These are phyloP conservation scores for Microcebus lehilahytsara DNA, from an alignment of 2,113 vertebrate species.

Conservation along the genomic window DNA sequence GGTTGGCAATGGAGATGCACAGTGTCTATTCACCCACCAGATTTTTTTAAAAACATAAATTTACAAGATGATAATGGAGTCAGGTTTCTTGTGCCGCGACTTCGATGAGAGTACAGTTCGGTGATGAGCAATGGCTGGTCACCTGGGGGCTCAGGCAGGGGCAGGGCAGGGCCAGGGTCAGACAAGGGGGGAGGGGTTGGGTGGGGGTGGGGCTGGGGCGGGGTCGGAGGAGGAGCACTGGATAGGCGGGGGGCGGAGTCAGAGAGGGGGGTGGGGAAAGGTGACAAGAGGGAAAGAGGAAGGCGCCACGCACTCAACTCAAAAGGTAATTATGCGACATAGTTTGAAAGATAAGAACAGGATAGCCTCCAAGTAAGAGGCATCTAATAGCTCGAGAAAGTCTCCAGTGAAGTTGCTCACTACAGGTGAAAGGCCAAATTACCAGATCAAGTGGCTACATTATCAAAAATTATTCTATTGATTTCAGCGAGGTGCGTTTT, in stretches of 20 bases:
- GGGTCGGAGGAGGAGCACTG: background rate
- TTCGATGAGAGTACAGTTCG: conserved; percentile 49
- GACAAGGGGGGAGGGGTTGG: no score
- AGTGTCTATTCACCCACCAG: conserved; percentile 87
- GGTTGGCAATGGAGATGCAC: conserved; percentile 85
- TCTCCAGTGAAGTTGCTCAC: conserved; percentile 72
- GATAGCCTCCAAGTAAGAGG: conserved; percentile 58
- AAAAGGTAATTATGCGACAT: conserved; percentile 72
- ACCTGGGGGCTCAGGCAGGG: no score
- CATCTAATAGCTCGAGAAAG: conserved; percentile 73
- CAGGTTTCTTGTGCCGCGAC: conserved; percentile 76
- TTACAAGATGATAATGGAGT: conserved; percentile 83
- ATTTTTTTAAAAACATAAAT: conserved; percentile 82
- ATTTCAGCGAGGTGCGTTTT: conserved; percentile 74
- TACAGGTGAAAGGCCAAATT: conserved; percentile 81
- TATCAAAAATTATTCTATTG: conserved; percentile 83
- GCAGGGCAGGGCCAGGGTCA: background rate
- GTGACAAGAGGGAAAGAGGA: background rate
- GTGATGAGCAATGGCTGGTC: no score
- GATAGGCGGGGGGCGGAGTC: background rate
- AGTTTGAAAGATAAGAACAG: conserved; percentile 68
- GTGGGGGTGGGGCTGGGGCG: no score
- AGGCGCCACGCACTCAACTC: background rate
- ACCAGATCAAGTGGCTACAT: conserved; percentile 78
- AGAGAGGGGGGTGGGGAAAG: background rate